phyloP scores from a whole-genome alignment of 2,797 vertebrate genomes.

The Chaunax sp. region DNA sequence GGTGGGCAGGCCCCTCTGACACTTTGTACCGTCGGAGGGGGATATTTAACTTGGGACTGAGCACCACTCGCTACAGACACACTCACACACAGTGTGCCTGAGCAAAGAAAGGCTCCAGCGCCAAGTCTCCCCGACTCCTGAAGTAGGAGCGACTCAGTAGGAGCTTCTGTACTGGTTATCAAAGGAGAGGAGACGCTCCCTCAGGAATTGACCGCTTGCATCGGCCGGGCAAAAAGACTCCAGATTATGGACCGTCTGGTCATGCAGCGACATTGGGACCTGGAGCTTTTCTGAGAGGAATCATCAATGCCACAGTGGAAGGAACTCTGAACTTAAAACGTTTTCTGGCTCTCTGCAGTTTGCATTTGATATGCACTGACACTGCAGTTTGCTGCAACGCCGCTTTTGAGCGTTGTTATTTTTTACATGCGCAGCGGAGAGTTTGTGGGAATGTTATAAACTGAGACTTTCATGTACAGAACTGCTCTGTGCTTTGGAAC shows the following conservation, averaged over 20 bases:
- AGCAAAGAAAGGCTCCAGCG: slow-evolving; percentile 77
- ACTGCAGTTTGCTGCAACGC: slow-evolving; percentile 46
- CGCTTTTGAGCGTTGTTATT: slow-evolving; percentile 21
- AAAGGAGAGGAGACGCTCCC: slow-evolving; percentile 71
- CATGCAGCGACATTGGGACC: slow-evolving; percentile 67
- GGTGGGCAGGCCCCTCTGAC: slow-evolving; percentile 83
- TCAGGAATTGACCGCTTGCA: slow-evolving; percentile 71
- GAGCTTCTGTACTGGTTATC: slow-evolving; percentile 76
- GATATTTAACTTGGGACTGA: slow-evolving; percentile 87
- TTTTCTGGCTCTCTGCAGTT: slow-evolving; percentile 50
- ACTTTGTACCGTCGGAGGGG: slow-evolving; percentile 83
- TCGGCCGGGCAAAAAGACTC: slow-evolving; percentile 53
- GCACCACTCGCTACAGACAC: slow-evolving; percentile 82
- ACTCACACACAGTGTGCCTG: slow-evolving; percentile 83
- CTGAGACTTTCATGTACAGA: slow-evolving; percentile 40
- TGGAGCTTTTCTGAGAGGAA: slow-evolving; percentile 67
- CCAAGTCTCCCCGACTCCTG: slow-evolving; percentile 78
- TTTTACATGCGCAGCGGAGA: slow-evolving; percentile 32
- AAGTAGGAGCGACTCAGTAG: slow-evolving; percentile 75
- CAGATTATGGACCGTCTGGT: slow-evolving; percentile 65
- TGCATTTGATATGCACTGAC: slow-evolving; percentile 65
- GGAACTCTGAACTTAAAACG: slow-evolving; percentile 53
- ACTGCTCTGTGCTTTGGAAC: slow-evolving; percentile 52
- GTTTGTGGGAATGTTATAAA: slow-evolving; percentile 65
- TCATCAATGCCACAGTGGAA: slow-evolving; percentile 59